Evolutionary conservation across 2,797 vertebrate genomes (phyloP), one percentile per base, ranked within the genome.

Genomic region (Dendrocincla fuliginosa): DNA sequence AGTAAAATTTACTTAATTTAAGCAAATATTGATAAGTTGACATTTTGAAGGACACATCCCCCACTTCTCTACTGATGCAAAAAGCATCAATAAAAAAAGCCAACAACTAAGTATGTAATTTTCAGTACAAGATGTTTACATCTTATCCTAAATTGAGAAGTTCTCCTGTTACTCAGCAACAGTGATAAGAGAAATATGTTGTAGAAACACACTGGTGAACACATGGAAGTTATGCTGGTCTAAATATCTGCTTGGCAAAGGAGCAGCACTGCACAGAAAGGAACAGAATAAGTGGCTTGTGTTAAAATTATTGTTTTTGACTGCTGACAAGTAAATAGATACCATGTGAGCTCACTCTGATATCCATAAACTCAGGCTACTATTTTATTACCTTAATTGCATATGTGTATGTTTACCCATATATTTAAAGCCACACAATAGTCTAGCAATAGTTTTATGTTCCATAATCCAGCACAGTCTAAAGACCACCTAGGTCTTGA

Each of bases 281-380:
- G 60, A 90, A 79, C 0, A 27, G 89, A 94, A 3, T 90, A 89
- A 95, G 92, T 25, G 18, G 64, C 71, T 91, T 93, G 84, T 79
- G 91, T 88, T 87, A 88, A 91, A 94, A 91, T 80, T 85, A 94
- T 68, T 84, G 59, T 3, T 81, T 93, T 89, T 90, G 90, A 95
- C 78, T 93, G 94, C 79, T 84, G 93, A 87, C 91, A 96, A 95
- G 70, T 93, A 96, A 96, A 97, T 80, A 93, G 88, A 84, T 92
- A 79, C 80, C 84, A 91, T 50, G 69, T 94, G 95, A 96, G 49
- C 28, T 84, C 67, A 68, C 85, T 89, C 35, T 71, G 61, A 95
- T 90, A 92, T 60, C 74, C 55, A 55, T 84, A 84, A 87, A 88
- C 70, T 90, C 61, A 89, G 39, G 59, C 84, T 90, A 81, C 84